Evolutionary conservation across 2,888 invertebrate species (phyloP).

Genomic region (Dryocosmus kuriphilus): DNA sequence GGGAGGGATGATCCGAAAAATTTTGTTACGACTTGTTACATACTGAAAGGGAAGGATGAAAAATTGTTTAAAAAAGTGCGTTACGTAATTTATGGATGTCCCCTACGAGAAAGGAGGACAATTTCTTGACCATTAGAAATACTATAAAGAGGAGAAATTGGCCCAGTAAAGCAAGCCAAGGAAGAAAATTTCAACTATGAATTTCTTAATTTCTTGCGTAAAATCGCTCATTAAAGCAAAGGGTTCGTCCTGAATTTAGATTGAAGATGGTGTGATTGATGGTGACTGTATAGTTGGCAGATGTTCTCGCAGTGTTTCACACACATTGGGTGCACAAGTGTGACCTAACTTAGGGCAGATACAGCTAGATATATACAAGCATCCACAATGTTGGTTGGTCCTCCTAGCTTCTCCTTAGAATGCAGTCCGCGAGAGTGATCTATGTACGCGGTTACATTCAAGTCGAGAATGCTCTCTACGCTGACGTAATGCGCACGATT

Average conservation of each 20-base stretch:
- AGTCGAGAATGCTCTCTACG: constrained; percentile 60
- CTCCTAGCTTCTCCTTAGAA: constrained; percentile 54
- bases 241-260: not conserved
- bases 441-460: constrained; percentile 66
- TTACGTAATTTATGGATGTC: no score
- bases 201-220: no score
- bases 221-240: not conserved
- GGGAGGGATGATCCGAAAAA: no score
- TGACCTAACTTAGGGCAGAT: constrained; percentile 32
- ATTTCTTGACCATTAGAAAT: no score
- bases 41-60: no score
- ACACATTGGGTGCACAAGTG: constrained; percentile 23
- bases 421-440: constrained; percentile 64
- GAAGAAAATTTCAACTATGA: no score
- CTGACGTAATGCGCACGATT: constrained; percentile 72
- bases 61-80: no score
- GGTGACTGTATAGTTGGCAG: constrained; percentile 4
- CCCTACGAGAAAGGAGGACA: no score
- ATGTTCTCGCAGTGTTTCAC: no score
- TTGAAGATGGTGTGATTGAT: not conserved
- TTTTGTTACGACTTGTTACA: no score
- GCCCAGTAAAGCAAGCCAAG: no score
- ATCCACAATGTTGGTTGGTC: constrained; percentile 50
- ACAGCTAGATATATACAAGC: constrained; percentile 47
- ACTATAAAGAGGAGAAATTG: no score